Evolutionary conservation across 2,113 vertebrate genomes (phyloP).

Genomic region (Tenrec ecaudatus): DNA sequence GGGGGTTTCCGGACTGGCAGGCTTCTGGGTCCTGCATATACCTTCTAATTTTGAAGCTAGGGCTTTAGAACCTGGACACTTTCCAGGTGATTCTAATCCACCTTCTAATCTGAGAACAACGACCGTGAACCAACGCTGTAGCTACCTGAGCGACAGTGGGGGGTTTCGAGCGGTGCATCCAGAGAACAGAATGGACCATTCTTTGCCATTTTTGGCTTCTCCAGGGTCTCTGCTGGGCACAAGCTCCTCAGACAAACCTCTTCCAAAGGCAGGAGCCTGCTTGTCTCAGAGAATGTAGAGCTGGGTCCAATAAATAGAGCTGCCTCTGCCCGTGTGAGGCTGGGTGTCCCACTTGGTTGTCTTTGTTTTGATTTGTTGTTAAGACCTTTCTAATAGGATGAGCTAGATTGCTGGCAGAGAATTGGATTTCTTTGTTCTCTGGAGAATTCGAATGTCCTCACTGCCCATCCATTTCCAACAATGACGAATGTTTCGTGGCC

Average conservation of each 20-base stretch:
- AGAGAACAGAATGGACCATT: neutral
- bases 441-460: conserved; percentile 48
- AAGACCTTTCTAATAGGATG: conserved; percentile 41
- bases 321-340: neutral
- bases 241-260: neutral
- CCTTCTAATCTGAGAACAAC: neutral
- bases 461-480: neutral
- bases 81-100: neutral
- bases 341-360: neutral
- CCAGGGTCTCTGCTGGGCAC: neutral
- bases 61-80: neutral
- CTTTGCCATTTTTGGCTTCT: neutral
- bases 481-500: neutral
- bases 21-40: neutral
- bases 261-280: neutral
- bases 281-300: neutral
- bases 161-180: neutral
- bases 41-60: neutral
- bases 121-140: neutral
- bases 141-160: neutral
- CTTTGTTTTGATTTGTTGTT: conserved; percentile 39
- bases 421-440: conserved; percentile 20
- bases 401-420: conserved; percentile 37
- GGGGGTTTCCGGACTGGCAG: neutral
- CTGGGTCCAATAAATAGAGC: neutral